phyloP scores from a whole-genome alignment of 2,113 vertebrate genomes.

The Micronycteris hirsuta region DNA sequence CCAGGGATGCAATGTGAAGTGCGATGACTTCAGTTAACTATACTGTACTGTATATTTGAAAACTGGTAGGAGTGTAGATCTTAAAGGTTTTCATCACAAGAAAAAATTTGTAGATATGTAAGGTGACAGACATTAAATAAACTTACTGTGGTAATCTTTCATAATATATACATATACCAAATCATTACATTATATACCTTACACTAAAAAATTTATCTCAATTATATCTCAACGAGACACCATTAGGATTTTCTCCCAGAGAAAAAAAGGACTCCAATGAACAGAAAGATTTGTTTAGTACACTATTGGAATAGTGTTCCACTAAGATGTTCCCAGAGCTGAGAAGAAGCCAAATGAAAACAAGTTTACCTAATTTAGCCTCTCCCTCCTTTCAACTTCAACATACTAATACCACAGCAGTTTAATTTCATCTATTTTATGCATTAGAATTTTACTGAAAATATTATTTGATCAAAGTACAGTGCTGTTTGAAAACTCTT shows the following conservation, averaged over 20 bases:
- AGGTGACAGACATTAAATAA: not conserved
- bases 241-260: not conserved
- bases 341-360: not conserved
- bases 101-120: not conserved
- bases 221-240: not conserved
- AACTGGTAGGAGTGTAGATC: not conserved
- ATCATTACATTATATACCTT: not conserved
- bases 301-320: not conserved
- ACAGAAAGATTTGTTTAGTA: not conserved
- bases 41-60: not conserved
- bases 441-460: not conserved
- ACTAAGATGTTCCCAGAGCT: not conserved
- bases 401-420: not conserved
- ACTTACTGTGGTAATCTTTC: not conserved
- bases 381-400: not conserved
- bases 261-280: not conserved
- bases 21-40: not conserved
- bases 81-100: not conserved
- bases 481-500: conserved; percentile 9
- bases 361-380: not conserved
- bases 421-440: not conserved
- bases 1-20: not conserved
- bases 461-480: not conserved
- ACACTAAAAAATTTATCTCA: not conserved
- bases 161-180: not conserved